Conservation (phyloP, 2,113 vertebrate genomes). For the Gallinago paraguaiae region DNA sequence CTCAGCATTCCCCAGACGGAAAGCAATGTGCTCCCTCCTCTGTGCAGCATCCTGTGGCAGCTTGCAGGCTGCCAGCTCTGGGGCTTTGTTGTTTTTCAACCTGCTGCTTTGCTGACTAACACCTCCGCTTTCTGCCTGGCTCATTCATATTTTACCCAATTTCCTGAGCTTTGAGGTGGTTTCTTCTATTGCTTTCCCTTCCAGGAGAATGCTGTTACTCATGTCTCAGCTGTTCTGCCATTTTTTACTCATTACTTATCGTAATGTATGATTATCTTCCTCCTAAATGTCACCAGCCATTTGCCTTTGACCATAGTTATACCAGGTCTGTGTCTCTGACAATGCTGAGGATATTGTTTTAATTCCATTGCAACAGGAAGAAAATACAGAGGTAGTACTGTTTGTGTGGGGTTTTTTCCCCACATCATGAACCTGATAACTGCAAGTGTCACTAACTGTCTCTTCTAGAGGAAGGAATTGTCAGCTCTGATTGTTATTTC, state of each 20-base stretch:
- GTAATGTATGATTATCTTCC: background rate
- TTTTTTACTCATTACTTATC: slow-evolving; percentile 18
- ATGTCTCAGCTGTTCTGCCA: slow-evolving; percentile 32
- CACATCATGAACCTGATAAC: background rate
- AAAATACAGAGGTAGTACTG: background rate
- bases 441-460: background rate
- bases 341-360: background rate
- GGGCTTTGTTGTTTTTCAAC: background rate
- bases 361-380: background rate
- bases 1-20: background rate
- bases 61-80: background rate
- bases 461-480: background rate
- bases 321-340: background rate
- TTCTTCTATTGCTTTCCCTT: slow-evolving; percentile 42
- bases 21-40: background rate
- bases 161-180: slow-evolving; percentile 67
- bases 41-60: background rate
- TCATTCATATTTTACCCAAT: slow-evolving; percentile 55
- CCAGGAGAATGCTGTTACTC: slow-evolving; percentile 5
- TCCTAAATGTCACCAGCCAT: slow-evolving; percentile 10
- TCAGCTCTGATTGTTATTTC: background rate
- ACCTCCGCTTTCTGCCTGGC: slow-evolving; percentile 47
- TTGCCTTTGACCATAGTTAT: background rate
- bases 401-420: background rate
- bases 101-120: slow-evolving; percentile 66